Evolutionary conservation across 2,797 vertebrate species (phyloP).

Genomic region (Argyrosomus regius): DNA sequence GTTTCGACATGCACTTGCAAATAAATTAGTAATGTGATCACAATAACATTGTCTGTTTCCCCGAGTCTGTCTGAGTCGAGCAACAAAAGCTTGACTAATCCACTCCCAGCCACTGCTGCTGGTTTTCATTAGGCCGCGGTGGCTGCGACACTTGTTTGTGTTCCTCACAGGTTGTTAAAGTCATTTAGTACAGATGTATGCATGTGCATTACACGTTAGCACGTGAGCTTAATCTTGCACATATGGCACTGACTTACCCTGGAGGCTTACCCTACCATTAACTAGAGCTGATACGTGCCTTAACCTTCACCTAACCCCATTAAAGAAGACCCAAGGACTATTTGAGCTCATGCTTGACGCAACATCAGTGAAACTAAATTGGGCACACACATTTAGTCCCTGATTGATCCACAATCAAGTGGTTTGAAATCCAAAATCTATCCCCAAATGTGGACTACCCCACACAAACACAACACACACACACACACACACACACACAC

Average conservation of each 20-base stretch:
- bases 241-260: slow-evolving; percentile 36
- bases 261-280: slow-evolving; percentile 47
- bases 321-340: slow-evolving; percentile 17
- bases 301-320: slow-evolving; percentile 43
- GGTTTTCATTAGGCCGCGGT: slow-evolving; percentile 70
- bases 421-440: slow-evolving; percentile 29
- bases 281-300: slow-evolving; percentile 28
- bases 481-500: neutral
- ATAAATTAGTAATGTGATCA: slow-evolving; percentile 61
- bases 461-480: neutral
- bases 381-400: slow-evolving; percentile 14
- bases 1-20: slow-evolving; percentile 48
- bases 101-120: slow-evolving; percentile 46
- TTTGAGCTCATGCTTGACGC: slow-evolving; percentile 16
- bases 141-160: slow-evolving; percentile 73
- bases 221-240: slow-evolving; percentile 29
- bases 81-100: slow-evolving; percentile 56
- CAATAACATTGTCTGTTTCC: slow-evolving; percentile 42
- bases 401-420: slow-evolving; percentile 14
- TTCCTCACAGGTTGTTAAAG: slow-evolving; percentile 69
- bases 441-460: slow-evolving; percentile 1
- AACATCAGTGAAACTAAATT: slow-evolving; percentile 32
- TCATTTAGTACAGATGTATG: slow-evolving; percentile 62
- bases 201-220: slow-evolving; percentile 31
- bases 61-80: slow-evolving; percentile 28